A percentile compares a stretch with the other conserved stretches of the same genome.
Evolutionary conservation across 2,113 vertebrate species (phyloP).

Genomic region (Heterochromis multidens): DNA sequence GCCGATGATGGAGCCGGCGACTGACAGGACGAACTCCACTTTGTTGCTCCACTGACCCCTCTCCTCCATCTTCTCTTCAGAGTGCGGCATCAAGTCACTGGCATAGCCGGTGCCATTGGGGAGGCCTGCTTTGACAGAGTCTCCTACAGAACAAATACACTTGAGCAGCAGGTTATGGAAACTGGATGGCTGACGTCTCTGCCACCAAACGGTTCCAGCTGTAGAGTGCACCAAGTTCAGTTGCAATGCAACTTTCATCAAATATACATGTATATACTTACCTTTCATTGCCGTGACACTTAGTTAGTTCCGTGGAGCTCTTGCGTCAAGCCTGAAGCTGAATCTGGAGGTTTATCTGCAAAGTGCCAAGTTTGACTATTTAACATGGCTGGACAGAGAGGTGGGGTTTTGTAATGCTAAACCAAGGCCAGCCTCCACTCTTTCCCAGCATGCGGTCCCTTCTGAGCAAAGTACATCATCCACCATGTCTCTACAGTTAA

Average conservation of each 20-base stretch:
- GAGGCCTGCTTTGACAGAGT: conserved; percentile 63
- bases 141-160: conserved; percentile 52
- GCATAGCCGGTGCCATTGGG: conserved; percentile 74
- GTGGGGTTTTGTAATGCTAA: conserved; percentile 80
- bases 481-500: neutral
- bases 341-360: conserved; percentile 17
- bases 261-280: neutral
- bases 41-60: conserved; percentile 92
- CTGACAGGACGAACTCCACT: conserved; percentile 86
- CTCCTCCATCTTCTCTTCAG: conserved; percentile 77
- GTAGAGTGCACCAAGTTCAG: neutral
- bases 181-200: neutral
- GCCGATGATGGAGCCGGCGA: conserved; percentile 90
- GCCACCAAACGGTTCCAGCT: neutral
- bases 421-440: conserved; percentile 79
- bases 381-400: conserved; percentile 66
- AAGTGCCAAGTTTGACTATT: conserved; percentile 74
- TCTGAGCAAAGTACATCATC: conserved; percentile 52
- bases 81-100: conserved; percentile 43
- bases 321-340: neutral
- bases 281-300: conserved; percentile 50
- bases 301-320: neutral
- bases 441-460: conserved; percentile 42
- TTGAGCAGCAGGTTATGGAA: neutral
- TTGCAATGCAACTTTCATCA: neutral